These are phyloP conservation scores for Neodiprion fabricii DNA, from an alignment of 1,140 invertebrate species.

Conservation along the genomic window DNA sequence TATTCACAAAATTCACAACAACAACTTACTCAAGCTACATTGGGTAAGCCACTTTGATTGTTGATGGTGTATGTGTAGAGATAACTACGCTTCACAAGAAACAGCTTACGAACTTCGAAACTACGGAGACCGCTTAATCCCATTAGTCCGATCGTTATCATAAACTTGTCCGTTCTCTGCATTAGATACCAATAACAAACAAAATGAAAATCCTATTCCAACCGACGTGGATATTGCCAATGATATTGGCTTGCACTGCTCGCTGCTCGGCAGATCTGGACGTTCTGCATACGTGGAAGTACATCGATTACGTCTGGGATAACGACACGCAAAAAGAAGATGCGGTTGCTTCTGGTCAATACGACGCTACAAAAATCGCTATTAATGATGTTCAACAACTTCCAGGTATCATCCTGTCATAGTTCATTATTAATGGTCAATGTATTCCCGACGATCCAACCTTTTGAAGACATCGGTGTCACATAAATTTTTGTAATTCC, in stretches of 20 bases:
- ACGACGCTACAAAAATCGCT: constrained; percentile 13
- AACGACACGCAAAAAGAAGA: neutral
- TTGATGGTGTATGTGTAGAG: no score
- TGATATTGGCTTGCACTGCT: neutral
- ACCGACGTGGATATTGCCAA: neutral
- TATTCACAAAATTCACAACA: no score
- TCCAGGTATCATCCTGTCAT: constrained; percentile 1
- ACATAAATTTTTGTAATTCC: neutral
- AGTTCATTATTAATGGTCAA: no score
- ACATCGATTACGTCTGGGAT: constrained; percentile 27
- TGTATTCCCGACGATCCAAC: no score
- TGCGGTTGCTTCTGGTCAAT: constrained; percentile 23
- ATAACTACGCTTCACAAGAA: no score
- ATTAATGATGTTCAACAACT: constrained; percentile 28
- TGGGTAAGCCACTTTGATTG: no score
- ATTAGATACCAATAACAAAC: no score
- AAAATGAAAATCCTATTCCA: neutral
- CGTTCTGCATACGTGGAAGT: constrained; percentile 27
- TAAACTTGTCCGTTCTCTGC: no score
- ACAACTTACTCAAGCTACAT: no score
- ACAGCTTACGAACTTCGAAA: no score
- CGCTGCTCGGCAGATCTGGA: neutral
- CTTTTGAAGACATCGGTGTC: neutral
- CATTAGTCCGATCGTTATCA: no score
- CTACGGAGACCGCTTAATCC: no score